Evolutionary conservation across 2,797 vertebrate genomes (phyloP).

Genomic region (Peromyscus nudipes): DNA sequence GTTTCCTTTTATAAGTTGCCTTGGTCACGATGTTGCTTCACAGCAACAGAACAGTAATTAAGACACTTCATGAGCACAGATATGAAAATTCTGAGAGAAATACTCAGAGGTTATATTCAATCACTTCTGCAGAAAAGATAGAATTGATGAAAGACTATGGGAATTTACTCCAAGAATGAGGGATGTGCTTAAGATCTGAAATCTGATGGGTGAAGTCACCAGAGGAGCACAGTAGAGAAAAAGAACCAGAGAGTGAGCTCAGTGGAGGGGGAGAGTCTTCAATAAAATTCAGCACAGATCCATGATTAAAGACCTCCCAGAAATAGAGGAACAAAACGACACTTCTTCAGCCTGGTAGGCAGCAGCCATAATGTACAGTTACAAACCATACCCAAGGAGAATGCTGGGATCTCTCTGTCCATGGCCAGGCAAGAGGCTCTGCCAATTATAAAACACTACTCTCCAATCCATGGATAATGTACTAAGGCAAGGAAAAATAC

Average conservation of each 20-base stretch:
- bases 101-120: background rate
- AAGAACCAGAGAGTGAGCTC: background rate
- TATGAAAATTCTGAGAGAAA: background rate
- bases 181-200: background rate
- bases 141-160: background rate
- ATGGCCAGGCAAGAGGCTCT: background rate
- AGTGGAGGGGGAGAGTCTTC: background rate
- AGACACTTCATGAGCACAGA: background rate
- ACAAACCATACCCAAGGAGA: background rate
- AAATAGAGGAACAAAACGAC: background rate
- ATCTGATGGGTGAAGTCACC: background rate
- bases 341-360: background rate
- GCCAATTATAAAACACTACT: background rate
- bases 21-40: background rate
- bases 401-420: background rate
- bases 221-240: background rate
- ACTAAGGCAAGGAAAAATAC: background rate
- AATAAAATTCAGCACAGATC: background rate
- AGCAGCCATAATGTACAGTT: background rate
- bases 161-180: background rate
- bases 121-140: background rate
- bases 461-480: background rate
- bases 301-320: background rate
- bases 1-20: background rate
- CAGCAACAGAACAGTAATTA: background rate